Evolutionary conservation across 1,140 invertebrate genomes (phyloP).

Genomic region (Bombus superbus): DNA sequence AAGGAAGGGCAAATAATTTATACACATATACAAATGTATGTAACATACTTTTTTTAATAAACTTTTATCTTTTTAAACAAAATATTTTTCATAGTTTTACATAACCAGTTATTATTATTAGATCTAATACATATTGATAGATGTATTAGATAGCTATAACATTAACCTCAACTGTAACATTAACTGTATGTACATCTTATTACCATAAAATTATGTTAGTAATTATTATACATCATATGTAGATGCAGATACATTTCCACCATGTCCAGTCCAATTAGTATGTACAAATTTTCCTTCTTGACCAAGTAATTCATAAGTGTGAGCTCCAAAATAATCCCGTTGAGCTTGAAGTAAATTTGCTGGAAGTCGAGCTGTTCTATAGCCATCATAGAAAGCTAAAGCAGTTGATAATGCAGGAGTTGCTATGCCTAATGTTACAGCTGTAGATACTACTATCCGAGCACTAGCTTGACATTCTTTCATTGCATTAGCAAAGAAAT

Average conservation of each 20-base stretch:
- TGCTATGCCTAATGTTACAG: slow-evolving; percentile 92
- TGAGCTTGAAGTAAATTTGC: slow-evolving; percentile 98
- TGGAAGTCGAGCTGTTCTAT: slow-evolving; percentile 90
- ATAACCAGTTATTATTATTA: slow-evolving; percentile 14
- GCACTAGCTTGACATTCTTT: slow-evolving; percentile 89
- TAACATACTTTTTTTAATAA: slow-evolving; percentile 8
- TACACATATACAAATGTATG: background rate
- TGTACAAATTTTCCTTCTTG: slow-evolving; percentile 96
- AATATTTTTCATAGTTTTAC: background rate
- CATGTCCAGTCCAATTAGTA: slow-evolving; percentile 99
- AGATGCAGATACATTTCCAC: slow-evolving; percentile 97
- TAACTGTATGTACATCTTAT: slow-evolving; percentile 18
- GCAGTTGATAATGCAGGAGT: slow-evolving; percentile 96
- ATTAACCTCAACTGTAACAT: slow-evolving; percentile 8
- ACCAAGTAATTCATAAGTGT: slow-evolving; percentile 96
- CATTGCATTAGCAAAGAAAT: slow-evolving; percentile 96
- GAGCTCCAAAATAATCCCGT: slow-evolving; percentile 99
- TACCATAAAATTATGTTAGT: background rate
- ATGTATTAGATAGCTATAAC: slow-evolving; percentile 14
- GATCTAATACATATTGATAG: slow-evolving; percentile 3
- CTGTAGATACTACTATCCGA: slow-evolving; percentile 86
- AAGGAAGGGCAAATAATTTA: background rate
- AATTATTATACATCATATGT: slow-evolving; percentile 93
- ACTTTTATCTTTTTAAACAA: slow-evolving; percentile 9
- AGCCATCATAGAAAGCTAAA: slow-evolving; percentile 98